phyloP scores from a whole-genome alignment of 2,888 invertebrate species.

The Pandemis cinnamomeana region DNA sequence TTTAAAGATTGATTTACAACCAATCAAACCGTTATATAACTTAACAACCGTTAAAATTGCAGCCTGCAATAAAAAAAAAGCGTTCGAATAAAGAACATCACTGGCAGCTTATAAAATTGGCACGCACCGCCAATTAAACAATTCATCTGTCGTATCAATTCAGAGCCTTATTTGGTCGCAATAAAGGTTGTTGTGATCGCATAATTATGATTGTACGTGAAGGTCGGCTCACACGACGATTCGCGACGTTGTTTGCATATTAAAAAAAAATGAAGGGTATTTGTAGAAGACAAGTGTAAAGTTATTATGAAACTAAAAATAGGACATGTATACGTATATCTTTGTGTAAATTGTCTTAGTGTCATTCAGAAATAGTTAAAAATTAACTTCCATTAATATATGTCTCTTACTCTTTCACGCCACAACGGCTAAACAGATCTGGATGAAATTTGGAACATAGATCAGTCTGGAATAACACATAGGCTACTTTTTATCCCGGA shows the following conservation, averaged over 20 bases:
- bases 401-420: no score
- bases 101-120: conserved; percentile 19
- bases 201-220: conserved; percentile 36
- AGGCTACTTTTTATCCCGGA: no score
- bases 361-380: no score
- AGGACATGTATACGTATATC: neutral
- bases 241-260: conserved; percentile 31
- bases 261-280: conserved; percentile 16
- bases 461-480: no score
- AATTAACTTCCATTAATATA: no score
- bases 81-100: conserved; percentile 37
- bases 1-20: neutral
- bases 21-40: conserved; percentile 7
- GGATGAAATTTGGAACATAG: no score
- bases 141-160: conserved; percentile 18
- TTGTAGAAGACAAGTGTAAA: neutral
- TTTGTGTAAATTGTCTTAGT: no score
- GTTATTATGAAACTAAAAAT: conserved; percentile 1
- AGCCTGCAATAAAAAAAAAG: conserved; percentile 22
- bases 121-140: conserved; percentile 20
- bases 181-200: conserved; percentile 33
- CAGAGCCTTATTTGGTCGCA: conserved; percentile 18
- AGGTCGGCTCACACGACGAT: conserved; percentile 21
- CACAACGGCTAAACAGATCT: no score
- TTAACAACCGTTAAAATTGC: conserved; percentile 23